Evolutionary conservation across 2,888 invertebrate genomes (phyloP).

Genomic region (Platycheirus rosarum): DNA sequence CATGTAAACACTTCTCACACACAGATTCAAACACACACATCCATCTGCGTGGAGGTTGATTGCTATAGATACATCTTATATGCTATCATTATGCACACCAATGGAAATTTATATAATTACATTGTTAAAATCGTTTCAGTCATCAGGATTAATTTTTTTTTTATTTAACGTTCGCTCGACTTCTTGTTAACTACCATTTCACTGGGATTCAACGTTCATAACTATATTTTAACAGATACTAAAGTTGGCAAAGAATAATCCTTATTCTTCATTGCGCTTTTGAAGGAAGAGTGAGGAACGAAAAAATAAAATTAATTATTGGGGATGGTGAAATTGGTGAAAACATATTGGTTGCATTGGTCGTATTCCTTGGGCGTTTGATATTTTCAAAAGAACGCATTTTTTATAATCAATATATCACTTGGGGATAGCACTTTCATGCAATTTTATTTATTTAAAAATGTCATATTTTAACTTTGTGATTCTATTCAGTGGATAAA

Average conservation of each 20-base stretch:
- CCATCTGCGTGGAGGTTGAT: slow-evolving; percentile 41
- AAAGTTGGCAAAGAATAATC: background rate
- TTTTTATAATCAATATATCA: too few relatives aligned
- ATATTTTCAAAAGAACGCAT: too few relatives aligned
- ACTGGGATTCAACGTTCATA: background rate
- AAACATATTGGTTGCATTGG: slow-evolving; percentile 7
- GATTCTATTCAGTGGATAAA: too few relatives aligned
- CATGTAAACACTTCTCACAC: slow-evolving; percentile 2
- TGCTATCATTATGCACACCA: background rate
- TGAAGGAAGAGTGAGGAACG: background rate
- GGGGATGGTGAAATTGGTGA: too few relatives aligned
- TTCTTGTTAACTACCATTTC: too few relatives aligned
- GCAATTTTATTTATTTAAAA: too few relatives aligned
- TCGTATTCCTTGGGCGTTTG: too few relatives aligned
- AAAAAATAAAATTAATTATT: too few relatives aligned
- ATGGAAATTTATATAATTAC: background rate
- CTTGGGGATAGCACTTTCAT: too few relatives aligned
- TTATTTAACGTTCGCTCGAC: too few relatives aligned
- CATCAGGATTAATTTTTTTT: background rate
- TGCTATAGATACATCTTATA: slow-evolving; percentile 13
- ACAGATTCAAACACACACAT: slow-evolving; percentile 35
- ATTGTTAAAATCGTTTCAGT: slow-evolving; percentile 25
- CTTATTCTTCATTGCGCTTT: background rate
- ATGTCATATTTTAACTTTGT: too few relatives aligned
- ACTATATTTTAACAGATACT: background rate